Evolutionary conservation across 2,888 invertebrate species (phyloP), one percentile per base, ranked within the genome.

Genomic region (Pollenia labialis): DNA sequence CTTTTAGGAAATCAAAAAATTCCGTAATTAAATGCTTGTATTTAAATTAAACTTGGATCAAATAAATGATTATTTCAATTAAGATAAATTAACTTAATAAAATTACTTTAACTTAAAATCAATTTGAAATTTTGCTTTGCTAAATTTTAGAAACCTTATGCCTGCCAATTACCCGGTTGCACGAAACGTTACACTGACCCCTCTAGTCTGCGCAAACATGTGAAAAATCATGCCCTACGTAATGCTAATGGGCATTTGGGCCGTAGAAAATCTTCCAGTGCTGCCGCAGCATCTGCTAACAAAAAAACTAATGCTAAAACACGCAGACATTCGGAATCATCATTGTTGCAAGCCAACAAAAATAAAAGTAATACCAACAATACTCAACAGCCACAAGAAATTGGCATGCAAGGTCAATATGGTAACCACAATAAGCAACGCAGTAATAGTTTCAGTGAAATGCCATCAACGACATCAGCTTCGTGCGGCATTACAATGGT

Each of bases 181-280:
- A 96, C 95, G 8, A 98, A 98, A 93, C 96, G 98, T 52, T 98
- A 98, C 94, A 98, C 98, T 0, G 98, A 98, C 92, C 98, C 98
- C 0, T 98, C 98, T 75, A 98, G 98, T 71, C 94, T 98, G 0
- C 95, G 98, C 50, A 98, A 98, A 91, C 98, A 98, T 93, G 97
- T 98, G 32, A 98, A 98, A 92, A 97, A 97, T 89, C 97, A 97
- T 90, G 92, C 94, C 32, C 87, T 91, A 72, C 91, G 92, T 84
- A 91, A 91, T 88, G 90, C 90, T 58, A 91, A 91, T 82, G 90
- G 90, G 46, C 90, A 91, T 74, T 88, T 92, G 77, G 90, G 91
- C 60, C 92, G 93, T 3, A 90, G 93, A 79, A 93, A 93, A 88
- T 92, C 93, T n/a, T 89, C 92, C 14, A 90, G 90, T 76, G 88